A percentile compares a stretch with the other conserved stretches of the same genome.
Conservation (phyloP, 2,113 vertebrate species). For the Psammodynastes pulverulentus region DNA sequence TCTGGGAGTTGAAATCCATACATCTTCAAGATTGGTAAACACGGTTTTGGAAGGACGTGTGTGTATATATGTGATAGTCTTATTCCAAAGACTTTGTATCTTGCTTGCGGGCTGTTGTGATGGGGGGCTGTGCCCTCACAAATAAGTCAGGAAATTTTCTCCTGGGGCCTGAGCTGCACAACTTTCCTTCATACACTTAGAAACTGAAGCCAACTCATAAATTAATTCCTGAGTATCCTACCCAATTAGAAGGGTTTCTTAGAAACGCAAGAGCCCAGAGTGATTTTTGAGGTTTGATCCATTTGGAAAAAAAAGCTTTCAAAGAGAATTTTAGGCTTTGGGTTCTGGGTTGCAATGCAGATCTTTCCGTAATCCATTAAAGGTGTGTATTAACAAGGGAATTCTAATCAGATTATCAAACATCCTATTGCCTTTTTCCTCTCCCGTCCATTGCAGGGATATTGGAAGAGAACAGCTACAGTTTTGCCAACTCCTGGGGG, state of each 20-base stretch:
- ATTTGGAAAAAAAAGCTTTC: background rate
- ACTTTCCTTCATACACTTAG: too few species aligned
- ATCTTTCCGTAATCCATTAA: background rate
- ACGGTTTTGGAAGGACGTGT: too few species aligned
- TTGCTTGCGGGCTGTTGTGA: background rate
- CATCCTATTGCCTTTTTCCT: background rate
- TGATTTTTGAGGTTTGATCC: background rate
- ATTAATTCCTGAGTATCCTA: background rate
- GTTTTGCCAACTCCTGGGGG: slow-evolving; percentile 97
- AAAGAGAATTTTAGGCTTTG: background rate
- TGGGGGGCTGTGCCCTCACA: background rate
- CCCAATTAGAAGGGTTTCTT: background rate
- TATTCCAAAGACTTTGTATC: background rate
- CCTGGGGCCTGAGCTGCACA: background rate
- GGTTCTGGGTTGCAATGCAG: background rate
- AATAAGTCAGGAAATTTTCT: background rate
- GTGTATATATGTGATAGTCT: too few species aligned
- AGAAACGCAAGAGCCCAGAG: background rate
- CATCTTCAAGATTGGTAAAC: too few species aligned
- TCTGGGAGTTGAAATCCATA: too few species aligned
- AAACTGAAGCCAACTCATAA: background rate
- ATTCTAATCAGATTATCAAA: background rate
- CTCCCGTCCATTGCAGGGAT: slow-evolving; percentile 72
- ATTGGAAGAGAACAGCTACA: slow-evolving; percentile 79
- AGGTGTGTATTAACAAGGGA: background rate